Evolutionary conservation across 2,797 vertebrate genomes (phyloP), one percentile per base, ranked within the genome.

Genomic region (Premnoplex brunnescens): DNA sequence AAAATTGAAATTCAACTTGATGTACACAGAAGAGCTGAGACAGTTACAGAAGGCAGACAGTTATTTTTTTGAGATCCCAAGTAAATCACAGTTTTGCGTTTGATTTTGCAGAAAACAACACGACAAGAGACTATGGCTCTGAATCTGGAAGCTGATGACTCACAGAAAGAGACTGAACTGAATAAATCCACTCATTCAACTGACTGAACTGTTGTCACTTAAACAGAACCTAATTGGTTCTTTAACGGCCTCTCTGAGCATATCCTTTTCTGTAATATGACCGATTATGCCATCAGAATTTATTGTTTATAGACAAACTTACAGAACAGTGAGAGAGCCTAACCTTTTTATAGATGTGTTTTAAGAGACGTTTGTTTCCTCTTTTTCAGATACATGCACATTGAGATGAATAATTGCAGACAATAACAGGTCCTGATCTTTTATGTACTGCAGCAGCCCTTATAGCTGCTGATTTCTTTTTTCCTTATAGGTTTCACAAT

Each of bases 131-230:
- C 89, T 88, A 60, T 89, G 87, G 94, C 66, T 85, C 78, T 91
- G 80, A 88, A 96, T 97, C 88, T 94, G 89, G 94, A 95, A 96
- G 94, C 92, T 67, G 94, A 93, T 93, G 89, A 96, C 93, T 91
- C 95, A 95, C 88, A 95, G 85, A 96, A 91, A 91, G 93, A 96
- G 83, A 96, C 71, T 75, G 94, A 95, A 96, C 85, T 85, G 89
- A 96, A 97, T 96, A 97, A 97, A 97, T 95, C 87, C 92, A 96
- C 93, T 97, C 95, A 96, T 94, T 97, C 96, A 97, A 95, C 91
- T 86, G 85, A 92, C 92, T 95, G 95, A 97, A 96, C 94, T 96
- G 92, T 93, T 97, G 96, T 97, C 95, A 97, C 91, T 97, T 97
- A 96, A 91, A 97, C 96, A 97, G 89, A 97, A 96, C 88, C 94